Evolutionary conservation across 2,797 vertebrate genomes (phyloP).

Genomic region (Hydrolagus colliei): DNA sequence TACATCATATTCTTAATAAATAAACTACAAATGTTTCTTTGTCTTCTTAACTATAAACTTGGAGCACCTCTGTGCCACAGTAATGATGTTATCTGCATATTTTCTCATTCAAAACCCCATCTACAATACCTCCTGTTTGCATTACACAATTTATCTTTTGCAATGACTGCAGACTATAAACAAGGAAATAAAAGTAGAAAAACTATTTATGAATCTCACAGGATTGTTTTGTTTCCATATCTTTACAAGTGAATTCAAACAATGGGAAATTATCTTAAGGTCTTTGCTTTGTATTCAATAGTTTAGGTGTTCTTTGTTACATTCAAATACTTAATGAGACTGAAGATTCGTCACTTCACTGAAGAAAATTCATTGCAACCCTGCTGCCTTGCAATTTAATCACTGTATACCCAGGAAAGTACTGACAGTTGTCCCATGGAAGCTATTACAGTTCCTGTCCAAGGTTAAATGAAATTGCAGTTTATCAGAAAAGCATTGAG

Average conservation of each 20-base stretch:
- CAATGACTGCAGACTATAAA: background rate
- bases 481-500: conserved; percentile 99
- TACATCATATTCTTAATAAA: background rate
- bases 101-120: background rate
- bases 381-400: conserved; percentile 95
- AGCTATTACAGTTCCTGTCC: conserved; percentile 99
- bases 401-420: conserved; percentile 89
- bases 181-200: background rate
- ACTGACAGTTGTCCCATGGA: conserved; percentile 99
- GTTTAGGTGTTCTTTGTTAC: conserved; percentile 52
- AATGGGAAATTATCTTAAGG: background rate
- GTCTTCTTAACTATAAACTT: background rate
- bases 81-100: background rate
- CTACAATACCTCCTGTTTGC: background rate
- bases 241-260: conserved; percentile 7
- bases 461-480: conserved; percentile 99
- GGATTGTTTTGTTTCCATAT: background rate
- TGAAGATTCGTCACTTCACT: conserved; percentile 82
- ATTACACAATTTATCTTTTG: conserved; percentile 3
- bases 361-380: conserved; percentile 76
- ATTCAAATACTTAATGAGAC: conserved; percentile 67
- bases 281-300: conserved; percentile 7
- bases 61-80: background rate
- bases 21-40: background rate
- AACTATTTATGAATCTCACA: background rate